Base-by-base conservation (phyloP, 2,113 vertebrate species). In the Bubo scandiacus region DNA sequence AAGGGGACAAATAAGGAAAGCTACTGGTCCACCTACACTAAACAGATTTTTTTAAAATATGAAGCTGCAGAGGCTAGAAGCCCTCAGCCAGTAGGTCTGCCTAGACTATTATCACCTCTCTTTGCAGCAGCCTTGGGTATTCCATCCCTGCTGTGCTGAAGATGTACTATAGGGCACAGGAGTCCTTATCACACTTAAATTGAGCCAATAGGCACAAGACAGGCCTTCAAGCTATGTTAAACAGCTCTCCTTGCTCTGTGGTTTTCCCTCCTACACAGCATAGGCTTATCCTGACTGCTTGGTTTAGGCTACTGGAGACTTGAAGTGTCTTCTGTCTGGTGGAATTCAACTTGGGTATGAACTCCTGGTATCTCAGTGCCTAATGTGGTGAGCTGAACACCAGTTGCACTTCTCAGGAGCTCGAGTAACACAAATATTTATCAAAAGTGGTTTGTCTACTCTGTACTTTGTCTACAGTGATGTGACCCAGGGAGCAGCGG, bases 21-120 rank as follows among this genome's bases (percentile, higher is more conserved):
- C 17, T 54, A 5, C 7, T 36, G 11, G 18, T 32, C 7, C 3
- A 25, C 3, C 18, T 2, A 1, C 17, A 49, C 26, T n/a, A 21
- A 59, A 15, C 6, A 8, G 10, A 23, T 8, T 5, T 26, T 52
- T 13, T 21, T 52, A 13, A 9, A 54, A 5, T 12, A 34, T 5
- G 20, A 29, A 57, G 22, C 2, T 45, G 7, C 43, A 45, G 43
- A 43, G 43, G 43, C 15, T 6, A 16, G 8, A 36, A 15, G 9
- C 14, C 23, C 8, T 49, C 10, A 27, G 14, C 4, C 12, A 21
- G 21, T 49, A 22, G 30, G 9, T 36, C 36, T 78, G 26, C 15
- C 7, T 27, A 11, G 54, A 15, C 29, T 55, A 5, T 32, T 2
- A 34, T 26, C 4, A 6, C 6, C 6, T n/a, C 6, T n/a, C 11